Percentiles rank a stretch among this genome's conserved stretches.
Evolutionary conservation across 2,888 invertebrate species (phyloP).

Genomic region (Sericinus montela): DNA sequence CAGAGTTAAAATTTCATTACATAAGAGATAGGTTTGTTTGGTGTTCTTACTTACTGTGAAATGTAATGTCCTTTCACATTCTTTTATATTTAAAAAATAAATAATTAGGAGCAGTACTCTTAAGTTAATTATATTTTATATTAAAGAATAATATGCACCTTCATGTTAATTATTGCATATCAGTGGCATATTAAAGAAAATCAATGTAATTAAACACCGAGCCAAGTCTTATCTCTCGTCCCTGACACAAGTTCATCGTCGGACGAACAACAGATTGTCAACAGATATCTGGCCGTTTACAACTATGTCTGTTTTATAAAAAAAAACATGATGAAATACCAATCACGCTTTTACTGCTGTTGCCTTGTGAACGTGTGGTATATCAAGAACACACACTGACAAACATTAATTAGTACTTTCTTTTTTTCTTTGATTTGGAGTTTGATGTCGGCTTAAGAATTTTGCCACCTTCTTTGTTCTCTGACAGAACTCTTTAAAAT

Average conservation of each 20-base stretch:
- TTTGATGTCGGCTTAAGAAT: no score
- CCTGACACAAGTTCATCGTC: slow-evolving; percentile 68
- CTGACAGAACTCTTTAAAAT: no score
- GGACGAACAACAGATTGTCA: slow-evolving; percentile 62
- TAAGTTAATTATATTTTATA: no score
- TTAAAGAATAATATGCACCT: no score
- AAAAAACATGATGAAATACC: slow-evolving; percentile 36
- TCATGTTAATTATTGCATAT: neutral
- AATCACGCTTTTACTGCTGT: slow-evolving; percentile 21
- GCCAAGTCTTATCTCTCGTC: slow-evolving; percentile 55
- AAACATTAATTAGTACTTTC: neutral
- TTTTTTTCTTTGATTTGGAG: neutral
- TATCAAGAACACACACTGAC: neutral
- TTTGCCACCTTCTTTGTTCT: no score
- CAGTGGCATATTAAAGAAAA: slow-evolving; percentile 36
- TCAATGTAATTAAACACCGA: slow-evolving; percentile 44
- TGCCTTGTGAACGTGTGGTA: slow-evolving; percentile 1
- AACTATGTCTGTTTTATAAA: slow-evolving; percentile 29
- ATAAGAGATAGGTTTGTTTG: no score
- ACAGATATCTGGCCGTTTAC: slow-evolving; percentile 53
- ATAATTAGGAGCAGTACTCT: no score
- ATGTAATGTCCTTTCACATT: no score
- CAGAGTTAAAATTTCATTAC: no score
- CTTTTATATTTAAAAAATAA: no score
- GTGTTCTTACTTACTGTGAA: no score